Evolutionary conservation across 2,797 vertebrate genomes (phyloP).

Genomic region (Pangasius sanitwongsei): DNA sequence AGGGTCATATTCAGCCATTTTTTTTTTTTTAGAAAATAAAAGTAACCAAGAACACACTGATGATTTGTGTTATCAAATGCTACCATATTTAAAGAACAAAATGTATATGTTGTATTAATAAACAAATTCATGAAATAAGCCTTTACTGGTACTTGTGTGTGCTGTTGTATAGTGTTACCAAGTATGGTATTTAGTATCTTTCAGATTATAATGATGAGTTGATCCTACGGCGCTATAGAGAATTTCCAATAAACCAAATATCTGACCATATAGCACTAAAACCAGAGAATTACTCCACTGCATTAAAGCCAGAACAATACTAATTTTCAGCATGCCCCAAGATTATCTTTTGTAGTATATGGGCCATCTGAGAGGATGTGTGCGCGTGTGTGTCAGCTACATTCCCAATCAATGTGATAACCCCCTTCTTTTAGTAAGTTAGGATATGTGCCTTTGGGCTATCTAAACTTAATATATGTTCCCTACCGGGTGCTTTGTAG

Average conservation of each 20-base stretch:
- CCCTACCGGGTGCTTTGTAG: conserved; percentile 67
- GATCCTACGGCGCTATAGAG: neutral
- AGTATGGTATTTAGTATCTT: neutral
- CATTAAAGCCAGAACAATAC: conserved; percentile 6
- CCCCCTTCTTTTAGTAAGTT: conserved; percentile 61
- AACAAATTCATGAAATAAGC: neutral
- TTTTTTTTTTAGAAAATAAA: neutral
- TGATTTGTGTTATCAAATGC: neutral
- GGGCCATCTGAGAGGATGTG: no score
- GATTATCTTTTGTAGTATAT: neutral
- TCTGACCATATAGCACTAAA: neutral
- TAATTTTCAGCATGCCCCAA: neutral
- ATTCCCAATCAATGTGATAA: conserved; percentile 36
- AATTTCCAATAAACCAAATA: neutral
- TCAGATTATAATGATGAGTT: neutral
- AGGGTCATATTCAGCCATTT: neutral
- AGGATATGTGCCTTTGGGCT: conserved; percentile 71
- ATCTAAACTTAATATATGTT: conserved; percentile 48
- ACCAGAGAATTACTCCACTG: neutral
- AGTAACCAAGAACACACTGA: neutral
- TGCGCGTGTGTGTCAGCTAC: conserved; percentile 66
- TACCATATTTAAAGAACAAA: conserved; percentile 5
- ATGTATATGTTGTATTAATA: conserved; percentile 48
- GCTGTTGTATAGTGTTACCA: no score
- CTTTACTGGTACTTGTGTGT: neutral